Evolutionary conservation across 2,113 vertebrate genomes (phyloP), one percentile per base, ranked within the genome.

Genomic region (Cottus gobio): DNA sequence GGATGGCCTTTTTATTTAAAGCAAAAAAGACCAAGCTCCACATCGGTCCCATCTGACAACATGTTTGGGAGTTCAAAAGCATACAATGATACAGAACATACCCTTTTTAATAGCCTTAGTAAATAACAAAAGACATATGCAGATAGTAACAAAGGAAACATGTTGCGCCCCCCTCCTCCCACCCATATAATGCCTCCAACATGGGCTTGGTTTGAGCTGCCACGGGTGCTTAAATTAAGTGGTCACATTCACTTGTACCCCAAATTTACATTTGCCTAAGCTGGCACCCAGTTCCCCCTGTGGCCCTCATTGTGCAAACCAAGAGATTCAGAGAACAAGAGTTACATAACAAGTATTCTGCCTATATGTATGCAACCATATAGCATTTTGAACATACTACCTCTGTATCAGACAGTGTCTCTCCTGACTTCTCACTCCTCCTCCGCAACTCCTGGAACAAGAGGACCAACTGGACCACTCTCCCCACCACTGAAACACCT

Each of bases 381-480:
- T 44, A 11, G 20, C 7, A 10, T 60, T 61, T 54, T n/a, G 26
- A 11, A 52, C 13, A 24, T 11, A 9, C 74, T 92, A 97, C 97
- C 96, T 96, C 90, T 97, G 96, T 9, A 84, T 92, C 81, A 97
- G 90, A 91, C 97, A 97, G 87, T 97, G 97, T 73, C 96, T 95
- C 76, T 97, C 97, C 78, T 95, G 95, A 61, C 96, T 96, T 90
- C 93, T 95, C 63, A 97, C 96, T 0, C 97, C 97, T 87, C 96
- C 95, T 69, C 96, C 97, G 0, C 97, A 97, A 86, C 96, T 97
- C 28, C 96, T 94, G 31, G 96, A 97, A 85, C 97, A 97, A 4
- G 96, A 97, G 18, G 96, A 96, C 97, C 97, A 97, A 65, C 95
- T 97, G 83, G 96, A 97, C 97, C 97, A 97, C 85, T 97, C 97